These are phyloP conservation scores for Malacosoma neustria DNA, from an alignment of 2,888 invertebrate species.

Conservation along the genomic window DNA sequence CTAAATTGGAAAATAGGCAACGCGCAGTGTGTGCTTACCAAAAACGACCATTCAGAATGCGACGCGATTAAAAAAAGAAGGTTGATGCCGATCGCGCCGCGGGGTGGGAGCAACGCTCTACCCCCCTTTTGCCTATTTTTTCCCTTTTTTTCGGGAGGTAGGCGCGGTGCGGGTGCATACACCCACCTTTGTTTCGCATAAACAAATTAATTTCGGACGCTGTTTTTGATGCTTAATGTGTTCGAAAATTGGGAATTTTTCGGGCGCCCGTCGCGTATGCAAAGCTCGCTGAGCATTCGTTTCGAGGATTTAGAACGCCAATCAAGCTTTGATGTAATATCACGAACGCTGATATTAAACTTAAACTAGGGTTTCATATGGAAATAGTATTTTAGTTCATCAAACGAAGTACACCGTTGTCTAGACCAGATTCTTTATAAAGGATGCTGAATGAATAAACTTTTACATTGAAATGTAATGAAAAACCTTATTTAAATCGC, in stretches of 20 bases:
- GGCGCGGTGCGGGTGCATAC: conserved; percentile 69
- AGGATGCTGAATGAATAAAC: too few relatives aligned
- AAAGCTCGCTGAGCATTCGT: conserved; percentile 4
- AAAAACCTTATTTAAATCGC: too few relatives aligned
- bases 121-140: conserved; percentile 55
- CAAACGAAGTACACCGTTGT: too few relatives aligned
- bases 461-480: too few relatives aligned
- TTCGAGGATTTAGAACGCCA: background rate
- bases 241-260: conserved; percentile 50
- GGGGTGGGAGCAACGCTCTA: conserved; percentile 45
- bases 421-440: too few relatives aligned
- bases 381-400: too few relatives aligned
- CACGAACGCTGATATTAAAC: background rate
- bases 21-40: conserved; percentile 74
- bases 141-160: conserved; percentile 67
- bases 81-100: conserved; percentile 71
- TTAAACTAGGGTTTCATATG: background rate
- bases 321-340: conserved; percentile 7
- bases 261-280: background rate
- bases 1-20: conserved; percentile 75
- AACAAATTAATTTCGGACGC: conserved; percentile 74
- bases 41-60: conserved; percentile 70
- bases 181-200: conserved; percentile 75
- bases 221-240: conserved; percentile 72
- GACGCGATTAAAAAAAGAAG: conserved; percentile 76